These are phyloP conservation scores for Montipora cactus DNA, from an alignment of 64 coral and sea anemone genomes.

Conservation along the genomic window DNA sequence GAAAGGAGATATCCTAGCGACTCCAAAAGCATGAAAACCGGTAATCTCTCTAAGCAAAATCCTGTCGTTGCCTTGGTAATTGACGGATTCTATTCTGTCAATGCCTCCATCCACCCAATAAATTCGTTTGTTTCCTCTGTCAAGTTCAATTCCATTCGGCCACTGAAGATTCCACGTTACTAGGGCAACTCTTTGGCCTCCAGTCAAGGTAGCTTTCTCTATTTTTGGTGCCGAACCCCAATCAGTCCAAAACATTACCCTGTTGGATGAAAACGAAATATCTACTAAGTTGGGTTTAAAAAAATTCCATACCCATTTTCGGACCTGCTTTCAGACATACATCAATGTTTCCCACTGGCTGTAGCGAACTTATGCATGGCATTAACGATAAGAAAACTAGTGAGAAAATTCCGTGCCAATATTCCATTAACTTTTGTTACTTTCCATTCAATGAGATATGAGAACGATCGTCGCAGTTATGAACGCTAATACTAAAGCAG, in stretches of 20 bases:
- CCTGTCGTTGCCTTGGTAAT: conserved; percentile 61
- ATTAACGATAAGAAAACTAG: not conserved
- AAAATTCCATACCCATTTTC: not conserved
- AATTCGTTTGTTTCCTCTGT: conserved; percentile 38
- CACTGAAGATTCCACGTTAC: conserved; percentile 3
- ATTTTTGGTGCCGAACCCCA: conserved; percentile 66
- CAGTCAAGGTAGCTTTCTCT: conserved; percentile 50
- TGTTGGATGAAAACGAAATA: not conserved
- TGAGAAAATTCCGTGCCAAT: not conserved
- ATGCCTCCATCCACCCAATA: conserved; percentile 55
- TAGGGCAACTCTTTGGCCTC: conserved; percentile 30
- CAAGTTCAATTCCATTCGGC: conserved; percentile 47
- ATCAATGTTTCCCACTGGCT: not conserved
- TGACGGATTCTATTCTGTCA: conserved; percentile 56
- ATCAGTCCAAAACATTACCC: conserved; percentile 75
- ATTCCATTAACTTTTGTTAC: not conserved
- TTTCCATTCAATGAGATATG: conserved; percentile 3
- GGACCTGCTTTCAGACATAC: not conserved
- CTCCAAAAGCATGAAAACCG: conserved; percentile 32
- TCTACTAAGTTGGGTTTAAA: not conserved
- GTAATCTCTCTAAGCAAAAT: not conserved
- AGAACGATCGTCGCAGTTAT: conserved; percentile 1
- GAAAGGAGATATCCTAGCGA: conserved; percentile 11
- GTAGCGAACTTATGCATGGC: not conserved
- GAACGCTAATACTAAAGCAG: not conserved